Base-by-base conservation (phyloP, 2,888 invertebrate genomes). In the Parthenolecanium corni region DNA sequence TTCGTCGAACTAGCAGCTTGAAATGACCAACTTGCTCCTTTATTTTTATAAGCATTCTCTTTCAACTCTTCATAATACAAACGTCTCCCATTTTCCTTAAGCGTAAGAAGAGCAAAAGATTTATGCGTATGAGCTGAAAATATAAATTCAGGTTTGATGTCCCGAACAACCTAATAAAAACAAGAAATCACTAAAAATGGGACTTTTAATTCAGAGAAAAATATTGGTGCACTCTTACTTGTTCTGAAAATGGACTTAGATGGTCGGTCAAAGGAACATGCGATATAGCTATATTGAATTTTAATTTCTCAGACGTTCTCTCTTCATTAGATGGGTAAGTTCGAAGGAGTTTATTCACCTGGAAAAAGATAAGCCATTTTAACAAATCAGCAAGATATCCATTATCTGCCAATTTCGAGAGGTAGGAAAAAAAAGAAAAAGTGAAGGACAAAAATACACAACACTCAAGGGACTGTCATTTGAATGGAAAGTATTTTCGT, bases 51-150 rank as follows among this genome's bases (percentile, higher is more conserved):
- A 23, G 51, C 49, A 18, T 61, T 61, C 3, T 61, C 31, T 21
- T 61, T 61, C 51, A 58, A 49, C 47, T 49, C 49, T 24, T 61
- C 49, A n/a, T 61, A 61, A 16, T 61, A 61, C 2, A 51, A 49
- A 31, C 23, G 36, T 51, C 51, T 61, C 11, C 51, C 61, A 38
- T 51, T 40, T 16, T 61, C 61, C 40, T 64, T 69, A 69, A 16
- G 67, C 67, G 14, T 68, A 66, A 69, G 65, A 52, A 71, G 67
- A 67, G 76, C 82, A 73, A 82, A 80, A 0, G 85, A 83, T 69
- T 80, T 78, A 73, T 84, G 79, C 74, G 82, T 79, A 75, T 86
- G 78, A 66, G 82, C 90, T 70, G 83, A 76, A 72, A 86, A 83
- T 67, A 85, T 79, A 42, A 84, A 73, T 71, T 83, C 82, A 20